These are phyloP conservation scores for Desmodus rotundus DNA, from an alignment of 2,113 vertebrate species.

Conservation along the genomic window DNA sequence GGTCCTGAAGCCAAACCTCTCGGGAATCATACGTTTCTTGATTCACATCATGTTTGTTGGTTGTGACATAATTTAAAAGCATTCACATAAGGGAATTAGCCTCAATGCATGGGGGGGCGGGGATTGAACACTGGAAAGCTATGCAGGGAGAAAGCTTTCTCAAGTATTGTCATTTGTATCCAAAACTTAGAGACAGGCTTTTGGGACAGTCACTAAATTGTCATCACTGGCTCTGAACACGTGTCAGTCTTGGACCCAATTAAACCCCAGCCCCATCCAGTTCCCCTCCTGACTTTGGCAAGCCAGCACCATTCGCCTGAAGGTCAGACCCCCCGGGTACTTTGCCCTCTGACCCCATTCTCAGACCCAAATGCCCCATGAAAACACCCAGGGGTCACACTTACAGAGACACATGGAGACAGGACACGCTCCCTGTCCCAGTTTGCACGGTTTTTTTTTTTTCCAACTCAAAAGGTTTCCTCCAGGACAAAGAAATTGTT, in stretches of 20 bases:
- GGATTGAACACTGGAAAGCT: neutral
- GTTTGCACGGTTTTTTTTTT: neutral
- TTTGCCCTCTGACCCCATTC: neutral
- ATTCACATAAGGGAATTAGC: neutral
- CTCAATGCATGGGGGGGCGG: neutral
- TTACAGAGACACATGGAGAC: fast-evolving
- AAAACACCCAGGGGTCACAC: neutral
- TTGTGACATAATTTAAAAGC: neutral
- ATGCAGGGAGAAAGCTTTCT: neutral
- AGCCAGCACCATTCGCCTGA: neutral
- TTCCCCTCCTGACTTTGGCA: neutral
- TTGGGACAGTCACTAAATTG: neutral
- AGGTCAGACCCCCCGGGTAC: neutral
- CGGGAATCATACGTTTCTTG: neutral
- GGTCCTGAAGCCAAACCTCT: neutral
- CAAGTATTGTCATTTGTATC: neutral
- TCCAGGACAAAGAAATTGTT: neutral
- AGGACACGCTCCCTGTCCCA: neutral
- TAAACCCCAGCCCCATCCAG: neutral
- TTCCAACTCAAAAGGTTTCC: neutral
- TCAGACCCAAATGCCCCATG: neutral
- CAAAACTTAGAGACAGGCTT: neutral
- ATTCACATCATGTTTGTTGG: neutral
- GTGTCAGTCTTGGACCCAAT: neutral
- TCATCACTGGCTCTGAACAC: neutral